Evolutionary conservation across 2,113 vertebrate species (phyloP), one percentile per base, ranked within the genome.

Genomic region (Pomatostomus ruficeps): DNA sequence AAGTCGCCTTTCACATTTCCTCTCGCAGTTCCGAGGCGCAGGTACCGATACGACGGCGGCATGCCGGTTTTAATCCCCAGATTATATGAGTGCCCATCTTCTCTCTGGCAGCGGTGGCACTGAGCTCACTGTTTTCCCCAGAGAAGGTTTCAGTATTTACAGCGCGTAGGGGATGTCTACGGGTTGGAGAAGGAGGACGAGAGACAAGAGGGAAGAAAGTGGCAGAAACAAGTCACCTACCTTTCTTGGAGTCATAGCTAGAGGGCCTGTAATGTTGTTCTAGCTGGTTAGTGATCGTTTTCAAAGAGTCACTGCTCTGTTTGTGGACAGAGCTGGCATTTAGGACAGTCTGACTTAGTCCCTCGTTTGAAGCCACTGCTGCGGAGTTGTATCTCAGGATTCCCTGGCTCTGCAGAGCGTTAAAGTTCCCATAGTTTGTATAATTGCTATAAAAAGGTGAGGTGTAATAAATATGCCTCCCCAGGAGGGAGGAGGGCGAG

Each of bases 401-500:
- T 78, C 99, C 99, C 96, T 99, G 99, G 96, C 99, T 98, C 97
- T 99, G 99, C 93, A 99, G 98, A 40, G 99, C 98, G 95, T 98
- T 99, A 95, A 99, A 99, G 98, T 98, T 99, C 97, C 99, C 98
- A 97, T 99, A 99, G 98, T 99, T 99, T 97, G 99, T 98, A 96
- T 99, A 99, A 98, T 98, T 99, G 98, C 99, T 98, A 91, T 99
- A 99, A 99, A 99, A 99, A 96, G 99, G 99, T 87, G 99, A 98
- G 10, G 99, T 99, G 97, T 99, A 99, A 98, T 99, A 99, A 98
- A 99, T 99, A 97, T 99, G 99, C 94, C 99, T 99, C 96, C 99
- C 99, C 72, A 99, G 97, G 91, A 99, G 99, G 91, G 99, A 99
- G 74, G 99, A 98, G 82, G 99, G 97, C 15, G 99, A 96, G 96